Evolutionary conservation across 2,797 vertebrate genomes (phyloP), one percentile per base, ranked within the genome.

Genomic region (Cossypha caffra): DNA sequence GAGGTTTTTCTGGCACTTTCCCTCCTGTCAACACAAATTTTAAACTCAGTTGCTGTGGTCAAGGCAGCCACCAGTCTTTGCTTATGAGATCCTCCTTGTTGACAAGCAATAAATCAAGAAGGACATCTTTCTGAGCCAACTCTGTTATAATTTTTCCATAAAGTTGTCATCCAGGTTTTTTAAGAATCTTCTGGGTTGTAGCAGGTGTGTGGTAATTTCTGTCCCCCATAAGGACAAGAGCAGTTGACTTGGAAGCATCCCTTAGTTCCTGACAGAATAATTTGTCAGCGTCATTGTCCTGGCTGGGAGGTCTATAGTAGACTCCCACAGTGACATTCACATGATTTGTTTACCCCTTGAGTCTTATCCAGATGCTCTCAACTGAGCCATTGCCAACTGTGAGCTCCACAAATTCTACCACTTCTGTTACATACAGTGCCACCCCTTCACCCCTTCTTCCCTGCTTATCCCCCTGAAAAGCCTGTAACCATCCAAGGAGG

Each of bases 21-120:
- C 3, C 9, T n/a, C 10, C 17, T n/a, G n/a, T 51, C 20, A 40
- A 16, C 7, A 73, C 50, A 55, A 55, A 83, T 40, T 63, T 72
- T 73, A 55, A 48, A 76, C 7, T 68, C 4, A 0, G 7, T 51
- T 0, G 0, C 38, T 52, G 13, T 23, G 38, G 16, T 13, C 24
- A 45, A 45, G 33, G 67, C 0, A 0, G 5, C 6, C 14, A 28
- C 16, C 38, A 52, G 1, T 52, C 62, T 64, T 66, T 1, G 3
- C 6, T 28, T 45, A 24, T 0, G 0, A 38, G n/a, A 38, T 38
- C 45, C 28, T 51, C 19, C 40, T n/a, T 59, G 16, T 14, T 45
- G 38, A 14, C 28, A n/a, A 33, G 19, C 7, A 38, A 16, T 59
- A 59, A 29, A 33, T 59, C n/a, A 59, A 52, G 38, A 10, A 67